phyloP scores from a whole-genome alignment of 35 echinoderm and acorn worm genomes.

The Heliocidaris tuberculata region DNA sequence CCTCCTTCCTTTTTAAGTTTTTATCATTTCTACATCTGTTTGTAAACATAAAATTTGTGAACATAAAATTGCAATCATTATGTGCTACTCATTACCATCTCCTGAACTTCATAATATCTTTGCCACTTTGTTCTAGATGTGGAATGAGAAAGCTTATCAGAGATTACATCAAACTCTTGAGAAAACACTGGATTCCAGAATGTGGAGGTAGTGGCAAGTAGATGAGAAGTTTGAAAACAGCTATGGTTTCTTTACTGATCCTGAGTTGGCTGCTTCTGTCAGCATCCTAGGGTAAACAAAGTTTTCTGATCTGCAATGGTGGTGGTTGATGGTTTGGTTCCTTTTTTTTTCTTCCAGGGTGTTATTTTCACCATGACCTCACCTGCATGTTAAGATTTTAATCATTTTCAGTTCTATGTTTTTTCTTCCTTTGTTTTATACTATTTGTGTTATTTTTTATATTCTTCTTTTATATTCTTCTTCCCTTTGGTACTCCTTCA shows the following conservation, averaged over 20 bases:
- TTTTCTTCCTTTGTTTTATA: too few relatives aligned
- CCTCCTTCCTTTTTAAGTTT: too few relatives aligned
- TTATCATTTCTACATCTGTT: too few relatives aligned
- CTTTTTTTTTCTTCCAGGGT: neutral
- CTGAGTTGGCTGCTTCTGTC: constrained; percentile 63
- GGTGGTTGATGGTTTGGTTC: neutral
- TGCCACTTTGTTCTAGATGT: constrained; percentile 56
- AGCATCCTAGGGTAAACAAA: constrained; percentile 61
- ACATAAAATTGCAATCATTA: too few relatives aligned
- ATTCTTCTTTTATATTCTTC: too few relatives aligned
- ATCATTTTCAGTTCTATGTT: too few relatives aligned
- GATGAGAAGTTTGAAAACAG: constrained; percentile 87
- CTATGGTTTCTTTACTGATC: constrained; percentile 66
- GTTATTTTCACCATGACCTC: neutral
- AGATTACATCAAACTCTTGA: constrained; percentile 66
- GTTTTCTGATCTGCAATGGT: neutral
- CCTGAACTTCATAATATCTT: neutral
- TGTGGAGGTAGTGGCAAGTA: constrained; percentile 66
- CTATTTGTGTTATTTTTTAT: too few relatives aligned
- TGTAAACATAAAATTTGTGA: too few relatives aligned
- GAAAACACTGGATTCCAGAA: constrained; percentile 64
- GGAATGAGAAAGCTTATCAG: constrained; percentile 79
- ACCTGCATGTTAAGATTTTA: neutral
- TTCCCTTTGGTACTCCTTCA: too few relatives aligned
- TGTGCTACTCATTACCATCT: too few relatives aligned